phyloP scores from a whole-genome alignment of 2,888 invertebrate genomes.

The Schrankia costaestrigalis region DNA sequence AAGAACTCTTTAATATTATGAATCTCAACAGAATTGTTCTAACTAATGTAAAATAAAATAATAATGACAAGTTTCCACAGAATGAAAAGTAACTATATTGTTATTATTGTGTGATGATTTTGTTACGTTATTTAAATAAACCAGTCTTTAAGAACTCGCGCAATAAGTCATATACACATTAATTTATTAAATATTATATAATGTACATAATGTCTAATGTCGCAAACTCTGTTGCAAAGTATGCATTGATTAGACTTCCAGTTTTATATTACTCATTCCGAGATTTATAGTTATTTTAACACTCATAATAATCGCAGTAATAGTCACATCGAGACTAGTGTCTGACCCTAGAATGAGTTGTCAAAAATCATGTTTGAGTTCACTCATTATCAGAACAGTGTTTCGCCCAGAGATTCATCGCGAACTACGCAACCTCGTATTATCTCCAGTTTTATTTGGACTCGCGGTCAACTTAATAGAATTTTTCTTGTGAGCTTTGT shows the following conservation, averaged over 20 bases:
- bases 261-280: too few species aligned
- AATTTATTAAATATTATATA: constrained; percentile 30
- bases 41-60: constrained; percentile 38
- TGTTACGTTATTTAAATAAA: constrained; percentile 28
- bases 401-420: constrained; percentile 66
- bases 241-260: too few species aligned
- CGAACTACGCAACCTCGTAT: constrained; percentile 75
- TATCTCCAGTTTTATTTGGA: constrained; percentile 48
- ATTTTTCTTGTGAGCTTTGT: constrained; percentile 48
- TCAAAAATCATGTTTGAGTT: too few species aligned
- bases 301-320: too few species aligned
- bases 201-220: constrained; percentile 11
- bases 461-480: constrained; percentile 44
- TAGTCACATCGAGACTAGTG: too few species aligned
- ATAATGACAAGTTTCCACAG: constrained; percentile 29
- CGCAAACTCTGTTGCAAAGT: background rate
- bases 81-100: too few species aligned
- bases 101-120: constrained; percentile 23
- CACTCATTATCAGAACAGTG: too few species aligned
- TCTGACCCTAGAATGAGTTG: too few species aligned
- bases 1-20: constrained; percentile 35
- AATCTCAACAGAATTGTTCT: constrained; percentile 55
- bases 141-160: constrained; percentile 27
- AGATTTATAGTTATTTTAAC: too few species aligned
- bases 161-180: constrained; percentile 18